phyloP scores from a whole-genome alignment of 2,797 vertebrate genomes.

The Gouania willdenowi region DNA sequence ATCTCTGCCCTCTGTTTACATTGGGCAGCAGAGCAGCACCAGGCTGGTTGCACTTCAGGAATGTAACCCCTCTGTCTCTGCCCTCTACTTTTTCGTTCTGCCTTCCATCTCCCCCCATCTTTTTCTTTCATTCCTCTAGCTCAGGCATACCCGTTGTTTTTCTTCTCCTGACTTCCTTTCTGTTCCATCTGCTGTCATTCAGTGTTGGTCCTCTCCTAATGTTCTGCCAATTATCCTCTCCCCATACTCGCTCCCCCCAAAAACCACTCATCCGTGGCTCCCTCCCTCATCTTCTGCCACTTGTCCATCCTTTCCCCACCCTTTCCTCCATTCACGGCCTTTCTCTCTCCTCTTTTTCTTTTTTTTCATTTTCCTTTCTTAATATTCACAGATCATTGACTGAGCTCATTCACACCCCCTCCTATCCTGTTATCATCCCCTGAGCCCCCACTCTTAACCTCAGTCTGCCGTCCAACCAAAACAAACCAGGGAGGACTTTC shows the following conservation, averaged over 20 bases:
- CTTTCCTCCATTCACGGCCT: conserved; percentile 17
- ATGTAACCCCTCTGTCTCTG: conserved; percentile 54
- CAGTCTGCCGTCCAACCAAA: conserved; percentile 64
- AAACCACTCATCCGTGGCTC: background rate
- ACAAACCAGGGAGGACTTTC: conserved; percentile 61
- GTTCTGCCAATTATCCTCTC: conserved; percentile 22
- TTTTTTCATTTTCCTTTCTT: conserved; percentile 32
- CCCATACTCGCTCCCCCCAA: conserved; percentile 8
- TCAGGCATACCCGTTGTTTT: conserved; percentile 18
- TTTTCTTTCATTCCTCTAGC: conserved; percentile 3
- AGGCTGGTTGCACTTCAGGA: conserved; percentile 66
- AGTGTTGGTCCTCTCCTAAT: background rate
- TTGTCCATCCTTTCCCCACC: conserved; percentile 7
- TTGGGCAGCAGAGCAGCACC: conserved; percentile 54
- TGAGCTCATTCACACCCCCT: background rate
- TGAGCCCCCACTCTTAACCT: conserved; percentile 45
- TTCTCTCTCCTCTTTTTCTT: conserved; percentile 15
- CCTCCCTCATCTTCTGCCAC: conserved; percentile 17
- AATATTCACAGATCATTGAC: conserved; percentile 50
- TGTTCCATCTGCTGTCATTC: background rate
- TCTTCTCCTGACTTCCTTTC: background rate
- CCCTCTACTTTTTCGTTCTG: conserved; percentile 13
- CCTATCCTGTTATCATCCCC: conserved; percentile 32
- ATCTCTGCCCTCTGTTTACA: conserved; percentile 56
- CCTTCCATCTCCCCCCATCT: conserved; percentile 12